A percentile compares a stretch with the other conserved stretches of the same genome.
Evolutionary conservation across 1,140 invertebrate genomes (phyloP).

Genomic region (Bombus huntii): DNA sequence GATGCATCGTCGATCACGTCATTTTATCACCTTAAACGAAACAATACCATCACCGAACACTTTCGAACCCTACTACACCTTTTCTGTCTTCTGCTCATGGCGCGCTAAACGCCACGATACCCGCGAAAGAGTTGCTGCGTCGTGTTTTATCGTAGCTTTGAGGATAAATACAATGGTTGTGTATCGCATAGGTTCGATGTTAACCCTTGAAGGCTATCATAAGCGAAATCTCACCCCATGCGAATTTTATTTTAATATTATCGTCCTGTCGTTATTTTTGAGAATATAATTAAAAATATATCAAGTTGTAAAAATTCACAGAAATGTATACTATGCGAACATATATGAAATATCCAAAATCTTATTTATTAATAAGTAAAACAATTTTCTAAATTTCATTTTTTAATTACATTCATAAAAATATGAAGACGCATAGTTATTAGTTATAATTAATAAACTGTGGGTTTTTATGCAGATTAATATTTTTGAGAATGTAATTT

Average conservation of each 20-base stretch:
- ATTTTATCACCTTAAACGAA: slow-evolving; percentile 47
- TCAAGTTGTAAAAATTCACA: too few species aligned
- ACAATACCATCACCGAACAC: slow-evolving; percentile 25
- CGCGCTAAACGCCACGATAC: slow-evolving; percentile 28
- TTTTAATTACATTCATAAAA: too few species aligned
- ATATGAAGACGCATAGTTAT: too few species aligned
- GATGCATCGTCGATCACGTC: slow-evolving; percentile 37
- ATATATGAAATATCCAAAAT: too few species aligned
- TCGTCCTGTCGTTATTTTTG: not conserved
- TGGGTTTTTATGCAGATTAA: too few species aligned
- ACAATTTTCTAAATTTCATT: too few species aligned
- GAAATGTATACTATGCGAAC: too few species aligned
- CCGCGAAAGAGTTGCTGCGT: not conserved
- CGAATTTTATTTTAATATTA: not conserved
- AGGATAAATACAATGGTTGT: too few species aligned
- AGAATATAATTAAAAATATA: too few species aligned
- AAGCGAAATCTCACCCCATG: not conserved
- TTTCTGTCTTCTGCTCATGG: slow-evolving; percentile 24
- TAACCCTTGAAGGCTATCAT: not conserved
- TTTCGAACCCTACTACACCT: slow-evolving; percentile 28
- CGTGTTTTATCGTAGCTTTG: not conserved
- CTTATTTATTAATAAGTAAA: too few species aligned
- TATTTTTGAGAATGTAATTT: too few species aligned
- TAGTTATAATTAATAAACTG: too few species aligned
- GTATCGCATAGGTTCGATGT: not conserved